Evolutionary conservation across 2,113 vertebrate species (phyloP).

Genomic region (Myiagra hebetior): DNA sequence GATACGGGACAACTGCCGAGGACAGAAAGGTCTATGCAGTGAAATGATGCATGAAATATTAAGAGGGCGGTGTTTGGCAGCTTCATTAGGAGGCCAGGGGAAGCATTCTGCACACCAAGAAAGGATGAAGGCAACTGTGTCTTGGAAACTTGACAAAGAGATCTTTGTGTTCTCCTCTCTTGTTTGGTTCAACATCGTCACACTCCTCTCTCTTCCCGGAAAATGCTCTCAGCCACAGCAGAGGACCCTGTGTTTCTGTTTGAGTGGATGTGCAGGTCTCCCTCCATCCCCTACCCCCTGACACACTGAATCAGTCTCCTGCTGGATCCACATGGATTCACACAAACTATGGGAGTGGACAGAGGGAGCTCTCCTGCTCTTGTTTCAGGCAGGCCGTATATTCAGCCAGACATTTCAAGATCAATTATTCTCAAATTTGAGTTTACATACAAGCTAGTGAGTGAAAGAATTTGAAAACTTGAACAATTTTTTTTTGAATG

Average conservation of each 20-base stretch:
- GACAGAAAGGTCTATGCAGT: not conserved
- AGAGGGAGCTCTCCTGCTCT: not conserved
- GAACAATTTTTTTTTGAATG: not conserved
- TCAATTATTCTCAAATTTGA: constrained; percentile 38
- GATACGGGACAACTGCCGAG: not conserved
- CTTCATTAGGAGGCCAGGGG: constrained; percentile 21
- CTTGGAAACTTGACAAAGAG: constrained; percentile 46
- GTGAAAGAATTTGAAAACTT: not conserved
- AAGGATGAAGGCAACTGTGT: constrained; percentile 39
- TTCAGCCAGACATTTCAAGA: constrained; percentile 27
- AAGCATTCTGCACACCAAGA: constrained; percentile 20
- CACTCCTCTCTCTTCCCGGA: not conserved
- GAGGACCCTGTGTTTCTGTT: constrained; percentile 8
- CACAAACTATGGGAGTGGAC: constrained; percentile 19
- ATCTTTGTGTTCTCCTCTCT: constrained; percentile 32
- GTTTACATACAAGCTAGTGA: not conserved
- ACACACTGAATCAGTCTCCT: constrained; percentile 20
- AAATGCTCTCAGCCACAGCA: not conserved
- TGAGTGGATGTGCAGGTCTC: not conserved
- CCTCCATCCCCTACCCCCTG: not conserved
- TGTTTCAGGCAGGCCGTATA: not conserved
- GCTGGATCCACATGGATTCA: constrained; percentile 44
- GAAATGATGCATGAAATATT: constrained; percentile 21
- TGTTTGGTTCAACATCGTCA: not conserved
- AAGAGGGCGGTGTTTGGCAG: not conserved